Evolutionary conservation across 2,888 invertebrate genomes (phyloP).

Genomic region (Poecilobothrus nobilitatus): DNA sequence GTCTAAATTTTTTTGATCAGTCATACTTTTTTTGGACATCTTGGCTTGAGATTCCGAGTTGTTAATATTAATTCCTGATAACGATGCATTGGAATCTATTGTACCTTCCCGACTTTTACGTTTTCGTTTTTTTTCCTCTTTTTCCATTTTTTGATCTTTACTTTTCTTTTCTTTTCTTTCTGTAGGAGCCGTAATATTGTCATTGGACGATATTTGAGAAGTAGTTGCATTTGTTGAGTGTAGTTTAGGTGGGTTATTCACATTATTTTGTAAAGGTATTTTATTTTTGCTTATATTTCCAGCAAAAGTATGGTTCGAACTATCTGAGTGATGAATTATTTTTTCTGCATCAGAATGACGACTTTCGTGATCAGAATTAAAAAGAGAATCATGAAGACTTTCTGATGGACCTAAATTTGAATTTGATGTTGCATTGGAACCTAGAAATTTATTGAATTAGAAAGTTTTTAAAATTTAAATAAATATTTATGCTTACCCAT

Average conservation of each 20-base stretch:
- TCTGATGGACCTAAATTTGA: constrained; percentile 10
- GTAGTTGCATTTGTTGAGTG: too few species aligned
- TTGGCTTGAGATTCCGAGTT: background rate
- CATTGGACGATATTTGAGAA: constrained; percentile 23
- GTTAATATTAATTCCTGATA: background rate
- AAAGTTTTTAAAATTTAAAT: background rate
- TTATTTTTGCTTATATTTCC: background rate
- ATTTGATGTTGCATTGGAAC: constrained; percentile 8
- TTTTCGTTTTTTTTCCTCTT: constrained; percentile 51
- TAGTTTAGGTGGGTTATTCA: constrained; percentile 23
- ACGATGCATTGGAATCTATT: background rate
- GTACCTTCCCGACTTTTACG: constrained; percentile 23
- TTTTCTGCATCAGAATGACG: constrained; percentile 14
- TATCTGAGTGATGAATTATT: constrained; percentile 33
- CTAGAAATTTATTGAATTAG: constrained; percentile 7
- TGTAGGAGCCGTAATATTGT: constrained; percentile 24
- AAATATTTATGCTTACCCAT: background rate
- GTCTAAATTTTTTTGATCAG: constrained; percentile 11
- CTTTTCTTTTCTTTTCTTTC: constrained; percentile 51
- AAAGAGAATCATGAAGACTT: constrained; percentile 4
- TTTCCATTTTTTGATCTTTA: constrained; percentile 48
- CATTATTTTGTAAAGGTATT: constrained; percentile 13
- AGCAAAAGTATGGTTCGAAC: constrained; percentile 36
- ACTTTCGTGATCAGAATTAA: background rate
- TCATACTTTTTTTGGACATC: background rate